Conservation (phyloP, 2,888 invertebrate genomes). For the Didymodactylos carnosus region DNA sequence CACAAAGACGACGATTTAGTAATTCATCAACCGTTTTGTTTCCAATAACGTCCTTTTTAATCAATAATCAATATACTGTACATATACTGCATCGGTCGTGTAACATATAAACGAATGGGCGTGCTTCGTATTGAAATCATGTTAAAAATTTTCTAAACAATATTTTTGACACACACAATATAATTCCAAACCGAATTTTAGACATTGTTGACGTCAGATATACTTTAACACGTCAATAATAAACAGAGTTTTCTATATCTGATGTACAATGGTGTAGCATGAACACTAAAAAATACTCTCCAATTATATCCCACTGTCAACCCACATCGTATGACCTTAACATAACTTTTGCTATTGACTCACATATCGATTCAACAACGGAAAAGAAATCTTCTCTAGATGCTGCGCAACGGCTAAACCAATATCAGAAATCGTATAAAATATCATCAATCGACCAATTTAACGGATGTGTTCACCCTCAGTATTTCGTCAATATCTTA, state of each 20-base stretch:
- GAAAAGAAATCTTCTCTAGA: background rate
- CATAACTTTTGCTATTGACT: background rate
- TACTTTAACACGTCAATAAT: too few species aligned
- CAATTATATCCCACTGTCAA: background rate
- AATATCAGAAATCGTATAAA: background rate
- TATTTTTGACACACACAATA: background rate
- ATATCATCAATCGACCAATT: background rate
- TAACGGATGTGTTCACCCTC: too few species aligned
- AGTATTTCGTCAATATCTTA: too few species aligned
- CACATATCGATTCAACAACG: background rate
- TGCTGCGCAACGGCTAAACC: background rate
- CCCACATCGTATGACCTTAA: background rate
- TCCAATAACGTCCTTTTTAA: background rate
- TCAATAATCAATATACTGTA: background rate
- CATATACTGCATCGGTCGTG: background rate
- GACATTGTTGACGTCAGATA: too few species aligned
- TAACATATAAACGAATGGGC: background rate
- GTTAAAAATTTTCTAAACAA: background rate
- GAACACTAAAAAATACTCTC: background rate
- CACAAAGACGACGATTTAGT: background rate
- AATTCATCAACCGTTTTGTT: background rate
- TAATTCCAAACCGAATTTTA: background rate
- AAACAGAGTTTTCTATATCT: too few species aligned
- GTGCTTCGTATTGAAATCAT: background rate
- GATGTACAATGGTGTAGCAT: too few species aligned